Evolutionary conservation across 2,113 vertebrate genomes (phyloP).

Genomic region (Prionailurus viverrinus): DNA sequence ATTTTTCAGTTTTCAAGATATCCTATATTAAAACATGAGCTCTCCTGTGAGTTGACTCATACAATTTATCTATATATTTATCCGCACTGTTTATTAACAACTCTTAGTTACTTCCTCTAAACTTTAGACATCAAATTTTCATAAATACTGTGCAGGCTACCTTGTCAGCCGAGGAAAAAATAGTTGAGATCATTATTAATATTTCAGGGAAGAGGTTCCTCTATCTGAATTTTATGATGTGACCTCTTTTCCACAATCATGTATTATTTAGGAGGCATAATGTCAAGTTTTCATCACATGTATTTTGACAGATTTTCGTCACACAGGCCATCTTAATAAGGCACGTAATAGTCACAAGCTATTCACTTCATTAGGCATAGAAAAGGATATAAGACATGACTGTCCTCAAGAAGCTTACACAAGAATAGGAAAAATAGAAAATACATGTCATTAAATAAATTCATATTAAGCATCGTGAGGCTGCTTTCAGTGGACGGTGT

Average conservation of each 20-base stretch:
- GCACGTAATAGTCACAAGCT: not conserved
- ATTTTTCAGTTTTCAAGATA: not conserved
- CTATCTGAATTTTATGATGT: constrained; percentile 74
- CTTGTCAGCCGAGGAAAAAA: constrained; percentile 69
- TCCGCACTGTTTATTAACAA: constrained; percentile 51
- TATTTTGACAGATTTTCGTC: constrained; percentile 46
- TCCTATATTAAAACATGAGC: not conserved
- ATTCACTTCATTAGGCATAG: not conserved
- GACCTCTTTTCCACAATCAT: constrained; percentile 79
- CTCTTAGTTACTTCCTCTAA: constrained; percentile 43
- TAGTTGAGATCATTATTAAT: constrained; percentile 72
- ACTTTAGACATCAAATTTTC: constrained; percentile 74
- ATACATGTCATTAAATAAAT: not conserved
- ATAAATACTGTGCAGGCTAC: constrained; percentile 65
- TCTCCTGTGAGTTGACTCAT: not conserved
- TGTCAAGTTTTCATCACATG: constrained; percentile 27
- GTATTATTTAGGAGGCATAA: constrained; percentile 73
- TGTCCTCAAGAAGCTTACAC: constrained; percentile 7
- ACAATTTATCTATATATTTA: not conserved
- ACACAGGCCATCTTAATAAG: constrained; percentile 20
- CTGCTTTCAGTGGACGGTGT: not conserved
- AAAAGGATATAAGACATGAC: not conserved
- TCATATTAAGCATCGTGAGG: not conserved
- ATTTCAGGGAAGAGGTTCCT: constrained; percentile 71
- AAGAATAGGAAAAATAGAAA: not conserved